Evolutionary conservation across 1,140 invertebrate species (phyloP), one percentile per base, ranked within the genome.

Genomic region (Diorhabda sublineata): DNA sequence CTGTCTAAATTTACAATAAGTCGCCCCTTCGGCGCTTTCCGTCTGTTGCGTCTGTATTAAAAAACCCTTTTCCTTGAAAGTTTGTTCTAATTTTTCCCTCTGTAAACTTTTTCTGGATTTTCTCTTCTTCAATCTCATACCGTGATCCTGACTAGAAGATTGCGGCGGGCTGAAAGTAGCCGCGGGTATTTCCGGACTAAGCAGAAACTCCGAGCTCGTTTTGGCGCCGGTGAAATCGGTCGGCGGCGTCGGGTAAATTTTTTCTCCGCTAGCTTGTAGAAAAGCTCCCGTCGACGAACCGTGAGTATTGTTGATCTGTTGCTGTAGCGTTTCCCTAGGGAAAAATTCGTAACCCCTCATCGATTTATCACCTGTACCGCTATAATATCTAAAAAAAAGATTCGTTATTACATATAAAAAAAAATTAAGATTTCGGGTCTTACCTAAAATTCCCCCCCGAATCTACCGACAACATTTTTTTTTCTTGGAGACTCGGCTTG

Each of bases 1-100:
- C 76, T 96, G 94, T 58, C 94, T 83, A 78, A 97, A 97, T 80
- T 97, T 97, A 81, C 94, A 97, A 76, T 96, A 97, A 0, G 94
- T 96, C 0, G 94, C 93, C 0, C 94, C 94, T 80, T 96, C 93
- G 0, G 93, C 94, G 0, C 93, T 94, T 78, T 95, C 92, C 44
- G 96, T 80, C 76, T 96, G 94, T 78, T 96, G 94, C 0, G 94
- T 97, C 77, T 97, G 93, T 60, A 96, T 96, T 6, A 96, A 82
- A 76, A 96, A 95, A 0, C 94, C 94, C 78, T 95, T 95, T 77
- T 96, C 93, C 76, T 93, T 93, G 77, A 97, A 95, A 0, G 93
- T 95, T 77, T 95, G 92, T 78, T 97, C 94, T 6, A 96, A 81
- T 75, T 95, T 94, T 73, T 95, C 93, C 52, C 93, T 85, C 71